Evolutionary conservation across 2,113 vertebrate genomes (phyloP).

Genomic region (Eurystomus gularis): DNA sequence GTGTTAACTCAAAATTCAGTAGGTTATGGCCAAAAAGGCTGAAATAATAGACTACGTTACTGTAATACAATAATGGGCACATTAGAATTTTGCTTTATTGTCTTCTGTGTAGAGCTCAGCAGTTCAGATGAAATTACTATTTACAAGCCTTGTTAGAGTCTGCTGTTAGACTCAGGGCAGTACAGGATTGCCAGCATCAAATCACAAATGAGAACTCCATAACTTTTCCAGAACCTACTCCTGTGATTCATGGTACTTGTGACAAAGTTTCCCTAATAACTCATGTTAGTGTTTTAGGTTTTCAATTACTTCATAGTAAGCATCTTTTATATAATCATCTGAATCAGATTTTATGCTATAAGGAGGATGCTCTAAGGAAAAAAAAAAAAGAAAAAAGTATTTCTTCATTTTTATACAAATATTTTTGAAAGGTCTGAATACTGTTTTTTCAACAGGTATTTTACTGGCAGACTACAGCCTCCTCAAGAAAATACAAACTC

Average conservation of each 20-base stretch:
- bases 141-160: neutral
- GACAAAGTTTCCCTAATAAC: neutral
- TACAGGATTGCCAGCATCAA: neutral
- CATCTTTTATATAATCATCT: neutral
- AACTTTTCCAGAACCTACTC: neutral
- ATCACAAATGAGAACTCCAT: neutral
- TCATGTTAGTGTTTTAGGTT: neutral
- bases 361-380: neutral
- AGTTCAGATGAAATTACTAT: neutral
- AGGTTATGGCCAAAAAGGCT: neutral
- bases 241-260: neutral
- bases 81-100: neutral
- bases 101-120: neutral
- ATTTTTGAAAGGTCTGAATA: neutral
- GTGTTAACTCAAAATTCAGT: neutral
- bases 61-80: neutral
- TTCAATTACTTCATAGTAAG: neutral
- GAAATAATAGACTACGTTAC: neutral
- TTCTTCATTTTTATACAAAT: neutral
- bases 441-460: neutral
- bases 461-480: neutral
- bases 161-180: neutral
- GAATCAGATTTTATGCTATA: neutral
- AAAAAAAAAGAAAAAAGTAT: neutral
- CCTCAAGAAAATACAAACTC: neutral